Evolutionary conservation across 2,113 vertebrate genomes (phyloP).

Genomic region (Phocoena phocoena): DNA sequence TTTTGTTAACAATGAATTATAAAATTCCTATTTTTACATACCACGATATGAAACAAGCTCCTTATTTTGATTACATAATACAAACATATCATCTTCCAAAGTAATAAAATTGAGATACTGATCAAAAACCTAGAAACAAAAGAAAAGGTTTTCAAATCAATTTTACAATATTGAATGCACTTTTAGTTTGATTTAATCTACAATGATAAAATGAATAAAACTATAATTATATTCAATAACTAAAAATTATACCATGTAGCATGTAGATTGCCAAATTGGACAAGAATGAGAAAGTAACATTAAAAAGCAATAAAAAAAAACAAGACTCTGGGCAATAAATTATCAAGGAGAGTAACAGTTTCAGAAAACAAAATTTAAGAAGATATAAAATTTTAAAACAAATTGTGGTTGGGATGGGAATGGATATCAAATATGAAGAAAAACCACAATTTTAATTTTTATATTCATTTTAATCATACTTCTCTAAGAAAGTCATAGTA

Average conservation of each 20-base stretch:
- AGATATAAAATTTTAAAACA: background rate
- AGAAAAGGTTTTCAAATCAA: constrained; percentile 52
- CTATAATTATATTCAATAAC: background rate
- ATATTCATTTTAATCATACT: background rate
- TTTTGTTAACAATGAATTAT: constrained; percentile 22
- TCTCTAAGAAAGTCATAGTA: constrained; percentile 8
- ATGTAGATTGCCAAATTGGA: background rate
- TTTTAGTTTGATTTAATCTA: constrained; percentile 30
- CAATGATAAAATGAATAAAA: background rate
- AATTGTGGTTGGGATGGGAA: background rate
- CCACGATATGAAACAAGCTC: constrained; percentile 97
- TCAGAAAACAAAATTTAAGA: constrained; percentile 51
- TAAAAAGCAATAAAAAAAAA: background rate
- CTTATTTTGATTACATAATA: constrained; percentile 97
- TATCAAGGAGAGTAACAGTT: background rate
- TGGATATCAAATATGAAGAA: background rate
- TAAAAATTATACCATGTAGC: background rate
- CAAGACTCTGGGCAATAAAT: background rate
- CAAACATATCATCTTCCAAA: constrained; percentile 98
- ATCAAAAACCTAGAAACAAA: constrained; percentile 93
- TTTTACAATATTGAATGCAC: constrained; percentile 12
- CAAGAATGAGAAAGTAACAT: background rate
- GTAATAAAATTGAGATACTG: constrained; percentile 99
- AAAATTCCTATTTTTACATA: constrained; percentile 80
- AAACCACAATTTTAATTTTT: constrained; percentile 8